A percentile compares a stretch with the other conserved stretches of the same genome.
These are phyloP conservation scores for Meloidogyne exigua DNA, from an alignment of 1,140 invertebrate genomes.

Conservation along the genomic window DNA sequence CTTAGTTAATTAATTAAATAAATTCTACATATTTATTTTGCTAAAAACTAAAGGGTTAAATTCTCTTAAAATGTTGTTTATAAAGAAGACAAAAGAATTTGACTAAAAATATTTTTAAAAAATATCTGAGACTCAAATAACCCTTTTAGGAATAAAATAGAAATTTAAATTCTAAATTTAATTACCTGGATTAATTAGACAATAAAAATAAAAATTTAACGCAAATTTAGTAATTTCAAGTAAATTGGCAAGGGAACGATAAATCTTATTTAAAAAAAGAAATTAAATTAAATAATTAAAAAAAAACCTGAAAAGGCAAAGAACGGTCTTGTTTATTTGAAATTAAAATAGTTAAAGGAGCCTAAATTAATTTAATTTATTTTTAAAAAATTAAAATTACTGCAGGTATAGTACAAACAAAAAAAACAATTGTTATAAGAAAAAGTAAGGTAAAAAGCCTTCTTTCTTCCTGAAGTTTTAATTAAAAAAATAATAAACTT, in stretches of 20 bases:
- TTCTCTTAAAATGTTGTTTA: no score
- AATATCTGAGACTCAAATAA: neutral
- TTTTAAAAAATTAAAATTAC: constrained; percentile 14
- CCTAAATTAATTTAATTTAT: constrained; percentile 12
- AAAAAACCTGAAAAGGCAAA: constrained; percentile 53
- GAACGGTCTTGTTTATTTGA: constrained; percentile 55
- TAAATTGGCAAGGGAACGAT: constrained; percentile 58
- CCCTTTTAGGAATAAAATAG: neutral
- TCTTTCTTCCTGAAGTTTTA: constrained; percentile 51
- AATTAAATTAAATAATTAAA: neutral
- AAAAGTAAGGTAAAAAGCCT: constrained; percentile 61
- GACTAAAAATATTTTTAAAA: no score
- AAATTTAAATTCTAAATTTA: neutral
- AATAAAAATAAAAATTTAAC: constrained; percentile 63
- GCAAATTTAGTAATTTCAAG: constrained; percentile 64
- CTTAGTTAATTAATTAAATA: no score
- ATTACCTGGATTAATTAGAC: constrained; percentile 56
- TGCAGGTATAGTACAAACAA: constrained; percentile 62
- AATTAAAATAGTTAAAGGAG: constrained; percentile 61
- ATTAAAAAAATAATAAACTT: no score
- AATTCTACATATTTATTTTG: no score
- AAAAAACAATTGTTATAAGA: constrained; percentile 61
- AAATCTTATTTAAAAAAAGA: constrained; percentile 59
- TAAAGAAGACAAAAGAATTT: no score
- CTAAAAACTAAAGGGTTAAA: no score